phyloP scores from a whole-genome alignment of 2,888 invertebrate genomes.

The Luperina nickerlii region DNA sequence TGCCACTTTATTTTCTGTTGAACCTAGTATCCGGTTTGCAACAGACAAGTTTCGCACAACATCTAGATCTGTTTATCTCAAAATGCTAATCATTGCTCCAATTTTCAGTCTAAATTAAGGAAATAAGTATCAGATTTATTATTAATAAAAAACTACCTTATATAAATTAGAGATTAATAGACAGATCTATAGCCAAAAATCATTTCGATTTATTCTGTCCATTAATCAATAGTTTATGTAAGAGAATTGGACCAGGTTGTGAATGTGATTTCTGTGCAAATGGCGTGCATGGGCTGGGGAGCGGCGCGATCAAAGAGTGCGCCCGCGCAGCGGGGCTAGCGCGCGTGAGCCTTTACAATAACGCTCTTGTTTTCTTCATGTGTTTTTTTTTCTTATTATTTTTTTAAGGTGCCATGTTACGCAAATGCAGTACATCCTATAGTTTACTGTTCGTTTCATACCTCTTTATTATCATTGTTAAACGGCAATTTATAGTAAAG shows the following conservation, averaged over 20 bases:
- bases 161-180: slow-evolving; percentile 52
- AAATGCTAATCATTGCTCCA: slow-evolving; percentile 41
- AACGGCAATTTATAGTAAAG: slow-evolving; percentile 53
- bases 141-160: slow-evolving; percentile 40
- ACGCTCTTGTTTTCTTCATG: slow-evolving; percentile 61
- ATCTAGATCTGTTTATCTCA: slow-evolving; percentile 25
- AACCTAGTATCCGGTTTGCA: slow-evolving; percentile 24
- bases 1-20: slow-evolving; percentile 13
- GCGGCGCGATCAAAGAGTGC: slow-evolving; percentile 75
- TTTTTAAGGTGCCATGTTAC: slow-evolving; percentile 56
- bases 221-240: slow-evolving; percentile 65
- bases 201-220: slow-evolving; percentile 43
- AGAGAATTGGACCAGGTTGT: slow-evolving; percentile 69
- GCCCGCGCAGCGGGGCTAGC: slow-evolving; percentile 70
- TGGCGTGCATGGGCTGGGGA: slow-evolving; percentile 75
- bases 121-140: slow-evolving; percentile 48
- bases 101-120: slow-evolving; percentile 44
- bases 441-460: slow-evolving; percentile 57
- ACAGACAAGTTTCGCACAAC: slow-evolving; percentile 22
- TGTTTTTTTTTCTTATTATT: slow-evolving; percentile 27
- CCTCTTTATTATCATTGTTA: slow-evolving; percentile 52
- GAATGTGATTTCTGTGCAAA: slow-evolving; percentile 77
- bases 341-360: slow-evolving; percentile 60
- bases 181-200: slow-evolving; percentile 52
- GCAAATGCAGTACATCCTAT: slow-evolving; percentile 52